These are phyloP conservation scores for Chaenogobius annularis DNA, from an alignment of 2,113 vertebrate species.

Conservation along the genomic window DNA sequence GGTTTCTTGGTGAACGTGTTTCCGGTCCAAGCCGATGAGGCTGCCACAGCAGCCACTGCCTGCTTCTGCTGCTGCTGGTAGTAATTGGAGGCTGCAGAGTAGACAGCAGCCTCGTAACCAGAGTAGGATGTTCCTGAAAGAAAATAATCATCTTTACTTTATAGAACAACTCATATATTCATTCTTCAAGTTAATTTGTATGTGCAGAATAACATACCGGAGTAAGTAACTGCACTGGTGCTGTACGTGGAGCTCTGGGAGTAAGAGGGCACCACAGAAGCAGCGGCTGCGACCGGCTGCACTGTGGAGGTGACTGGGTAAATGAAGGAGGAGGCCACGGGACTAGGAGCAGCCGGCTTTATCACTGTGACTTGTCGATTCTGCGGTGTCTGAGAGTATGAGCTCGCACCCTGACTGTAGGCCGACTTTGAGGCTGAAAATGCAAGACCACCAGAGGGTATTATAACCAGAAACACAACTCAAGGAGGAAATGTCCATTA, in stretches of 20 bases:
- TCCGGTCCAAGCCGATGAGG: slow-evolving; percentile 93
- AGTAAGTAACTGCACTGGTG: slow-evolving; percentile 96
- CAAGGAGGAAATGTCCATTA: background rate
- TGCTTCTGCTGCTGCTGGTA: slow-evolving; percentile 93
- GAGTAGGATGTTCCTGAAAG: slow-evolving; percentile 92
- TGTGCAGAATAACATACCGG: slow-evolving; percentile 59
- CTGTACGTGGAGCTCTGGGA: slow-evolving; percentile 96
- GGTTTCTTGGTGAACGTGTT: slow-evolving; percentile 96
- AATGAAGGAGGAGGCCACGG: slow-evolving; percentile 94
- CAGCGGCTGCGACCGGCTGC: slow-evolving; percentile 90
- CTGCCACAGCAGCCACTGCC: slow-evolving; percentile 87
- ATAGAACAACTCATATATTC: background rate
- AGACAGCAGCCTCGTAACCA: slow-evolving; percentile 97
- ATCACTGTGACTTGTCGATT: slow-evolving; percentile 96
- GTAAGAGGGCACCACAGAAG: slow-evolving; percentile 94
- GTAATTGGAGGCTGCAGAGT: slow-evolving; percentile 96
- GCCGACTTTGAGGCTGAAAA: slow-evolving; percentile 88
- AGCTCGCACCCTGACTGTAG: slow-evolving; percentile 93
- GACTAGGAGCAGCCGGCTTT: slow-evolving; percentile 93
- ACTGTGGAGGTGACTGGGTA: slow-evolving; percentile 96
- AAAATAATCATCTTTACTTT: background rate
- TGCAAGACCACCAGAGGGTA: background rate
- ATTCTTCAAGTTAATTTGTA: background rate
- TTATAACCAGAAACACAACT: background rate
- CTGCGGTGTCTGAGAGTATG: slow-evolving; percentile 95